phyloP scores from a whole-genome alignment of 2,113 vertebrate genomes.

The Psilopsiagon aymara region DNA sequence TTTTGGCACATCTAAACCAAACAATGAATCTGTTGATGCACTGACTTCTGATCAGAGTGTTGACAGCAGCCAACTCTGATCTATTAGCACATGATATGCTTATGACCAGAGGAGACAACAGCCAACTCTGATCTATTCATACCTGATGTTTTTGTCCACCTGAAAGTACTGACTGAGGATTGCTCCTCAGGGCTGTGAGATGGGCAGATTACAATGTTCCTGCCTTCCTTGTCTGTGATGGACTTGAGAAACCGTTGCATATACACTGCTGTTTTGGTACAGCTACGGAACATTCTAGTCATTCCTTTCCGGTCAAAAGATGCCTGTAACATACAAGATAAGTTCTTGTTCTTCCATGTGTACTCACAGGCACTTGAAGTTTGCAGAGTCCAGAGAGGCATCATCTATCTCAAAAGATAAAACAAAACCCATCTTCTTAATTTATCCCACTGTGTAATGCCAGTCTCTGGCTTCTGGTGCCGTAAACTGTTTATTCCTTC shows the following conservation, averaged over 20 bases:
- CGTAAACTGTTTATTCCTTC: background rate
- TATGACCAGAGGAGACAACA: background rate
- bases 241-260: background rate
- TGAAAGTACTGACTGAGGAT: background rate
- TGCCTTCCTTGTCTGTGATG: background rate
- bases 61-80: background rate
- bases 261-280: background rate
- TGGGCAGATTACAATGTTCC: background rate
- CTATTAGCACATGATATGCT: background rate
- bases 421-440: background rate
- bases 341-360: background rate
- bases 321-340: background rate
- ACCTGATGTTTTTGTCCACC: fast-evolving
- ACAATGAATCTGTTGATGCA: fast-evolving
- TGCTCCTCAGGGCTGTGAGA: background rate
- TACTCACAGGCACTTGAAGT: background rate
- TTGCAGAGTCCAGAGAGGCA: background rate
- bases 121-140: background rate
- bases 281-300: fast-evolving
- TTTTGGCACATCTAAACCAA: background rate
- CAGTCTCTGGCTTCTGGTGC: background rate
- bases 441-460: background rate
- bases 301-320: background rate
- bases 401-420: background rate
- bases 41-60: background rate